Base-by-base conservation (phyloP, 2,797 vertebrate species). In the Danio albolineatus region DNA sequence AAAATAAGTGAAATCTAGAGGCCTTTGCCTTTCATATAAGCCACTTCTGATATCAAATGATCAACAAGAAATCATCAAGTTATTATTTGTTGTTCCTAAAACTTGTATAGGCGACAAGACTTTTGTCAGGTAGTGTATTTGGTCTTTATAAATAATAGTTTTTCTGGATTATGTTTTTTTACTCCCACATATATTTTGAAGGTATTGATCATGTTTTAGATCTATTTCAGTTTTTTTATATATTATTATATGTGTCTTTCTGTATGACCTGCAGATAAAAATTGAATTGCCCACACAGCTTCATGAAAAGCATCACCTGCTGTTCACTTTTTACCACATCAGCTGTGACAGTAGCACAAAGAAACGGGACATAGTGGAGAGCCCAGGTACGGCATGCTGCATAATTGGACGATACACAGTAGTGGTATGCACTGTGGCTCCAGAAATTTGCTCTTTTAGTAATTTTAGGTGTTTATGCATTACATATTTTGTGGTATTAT, bases 271-370 rank as follows among this genome's bases (percentile, higher is more conserved):
- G 48, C 88, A 99, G 98, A 94, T 99, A 88, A 99, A 98, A 92
- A 95, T 99, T 79, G 96, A 98, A 86, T 89, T 99, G 81, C 98
- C 98, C 13, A 95, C 96, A 80, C 98, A 99, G 89, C 94, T 99
- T 38, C 95, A 98, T 2, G 95, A 97, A 86, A 98, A 95, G 82
- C 97, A 99, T 78, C 98, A 99, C 89, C 94, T 99, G 80, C 90
- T 99, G 83, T 98, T 99, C 91, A 98, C 96, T 36, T 97, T 99
- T 90, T 97, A 94, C 87, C 98, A 99, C 4, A 94, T 99, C 71
- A 98, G 97, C 92, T 99, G 97, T 72, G 97, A 99, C 88, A 97
- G 91, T 88, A 96, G 95, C 85, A 96, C 96, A 19, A 99, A 99
- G 92, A 99, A 97, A 90, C 97, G 95, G 84, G 97, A 99, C 48